Conservation (phyloP, 2,888 invertebrate genomes). For the Oscheius sp. region DNA sequence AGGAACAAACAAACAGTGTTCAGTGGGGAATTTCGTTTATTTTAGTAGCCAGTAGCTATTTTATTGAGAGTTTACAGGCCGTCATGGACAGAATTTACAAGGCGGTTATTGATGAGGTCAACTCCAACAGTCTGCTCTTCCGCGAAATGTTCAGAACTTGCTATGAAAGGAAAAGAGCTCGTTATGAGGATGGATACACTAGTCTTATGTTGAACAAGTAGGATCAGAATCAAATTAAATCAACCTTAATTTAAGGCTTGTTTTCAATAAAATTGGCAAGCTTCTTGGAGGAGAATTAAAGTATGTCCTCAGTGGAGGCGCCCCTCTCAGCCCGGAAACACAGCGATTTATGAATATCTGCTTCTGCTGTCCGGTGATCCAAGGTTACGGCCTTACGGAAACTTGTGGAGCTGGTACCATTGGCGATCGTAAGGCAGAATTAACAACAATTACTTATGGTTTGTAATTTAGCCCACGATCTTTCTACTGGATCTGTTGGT, state of each 20-base stretch:
- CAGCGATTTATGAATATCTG: slow-evolving; percentile 90
- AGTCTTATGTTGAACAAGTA: slow-evolving; percentile 77
- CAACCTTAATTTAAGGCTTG: slow-evolving; percentile 74
- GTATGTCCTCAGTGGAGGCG: slow-evolving; percentile 91
- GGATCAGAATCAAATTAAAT: not conserved
- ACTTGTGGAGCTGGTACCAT: slow-evolving; percentile 87
- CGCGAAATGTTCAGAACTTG: slow-evolving; percentile 88
- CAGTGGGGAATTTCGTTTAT: not conserved
- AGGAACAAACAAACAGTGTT: not conserved
- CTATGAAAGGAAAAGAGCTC: slow-evolving; percentile 89
- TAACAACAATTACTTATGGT: not conserved
- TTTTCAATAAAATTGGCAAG: slow-evolving; percentile 80
- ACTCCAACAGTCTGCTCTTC: slow-evolving; percentile 82
- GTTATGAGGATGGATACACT: slow-evolving; percentile 80
- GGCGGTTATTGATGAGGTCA: slow-evolving; percentile 81
- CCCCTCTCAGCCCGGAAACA: slow-evolving; percentile 93
- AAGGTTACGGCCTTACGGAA: slow-evolving; percentile 95
- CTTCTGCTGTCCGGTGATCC: slow-evolving; percentile 85
- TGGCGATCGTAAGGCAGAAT: slow-evolving; percentile 62
- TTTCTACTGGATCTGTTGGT: slow-evolving; percentile 87
- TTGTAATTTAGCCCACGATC: slow-evolving; percentile 77
- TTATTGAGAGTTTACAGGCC: slow-evolving; percentile 77
- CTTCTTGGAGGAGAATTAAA: slow-evolving; percentile 90
- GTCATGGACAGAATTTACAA: slow-evolving; percentile 97
- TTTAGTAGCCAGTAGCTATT: too few relatives aligned